phyloP scores from a whole-genome alignment of 2,888 invertebrate species.

The Ceriagrion tenellum region DNA sequence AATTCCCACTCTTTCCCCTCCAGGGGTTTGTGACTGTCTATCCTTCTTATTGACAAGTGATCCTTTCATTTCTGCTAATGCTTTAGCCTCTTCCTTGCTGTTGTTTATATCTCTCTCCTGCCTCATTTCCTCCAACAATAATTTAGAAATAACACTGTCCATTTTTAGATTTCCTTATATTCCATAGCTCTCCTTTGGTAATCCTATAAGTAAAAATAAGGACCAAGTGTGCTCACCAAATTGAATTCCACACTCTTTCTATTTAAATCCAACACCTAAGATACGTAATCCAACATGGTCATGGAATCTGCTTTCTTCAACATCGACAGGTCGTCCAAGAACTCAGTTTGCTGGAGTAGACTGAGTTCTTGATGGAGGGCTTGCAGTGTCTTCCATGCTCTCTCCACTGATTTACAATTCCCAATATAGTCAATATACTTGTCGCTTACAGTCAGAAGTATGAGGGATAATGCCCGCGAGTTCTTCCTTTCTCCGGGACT shows the following conservation, averaged over 20 bases:
- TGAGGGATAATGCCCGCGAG: no score
- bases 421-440: no score
- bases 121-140: neutral
- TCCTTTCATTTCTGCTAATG: neutral
- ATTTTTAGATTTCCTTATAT: constrained; percentile 11
- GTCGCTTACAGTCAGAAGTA: no score
- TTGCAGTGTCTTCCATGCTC: no score
- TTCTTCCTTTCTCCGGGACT: no score
- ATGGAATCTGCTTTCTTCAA: no score
- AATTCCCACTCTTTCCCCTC: no score
- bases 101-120: neutral
- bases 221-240: neutral
- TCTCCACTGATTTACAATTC: no score
- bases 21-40: neutral
- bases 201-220: neutral
- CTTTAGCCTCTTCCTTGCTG: neutral
- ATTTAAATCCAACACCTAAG: neutral
- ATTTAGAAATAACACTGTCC: constrained; percentile 1
- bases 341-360: neutral
- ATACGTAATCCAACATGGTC: neutral
- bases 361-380: neutral
- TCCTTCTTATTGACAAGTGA: neutral
- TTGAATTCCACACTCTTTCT: no score
- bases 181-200: neutral
- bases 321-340: no score